Evolutionary conservation across 2,797 vertebrate genomes (phyloP).

Genomic region (Triplophysa yarkandensis): DNA sequence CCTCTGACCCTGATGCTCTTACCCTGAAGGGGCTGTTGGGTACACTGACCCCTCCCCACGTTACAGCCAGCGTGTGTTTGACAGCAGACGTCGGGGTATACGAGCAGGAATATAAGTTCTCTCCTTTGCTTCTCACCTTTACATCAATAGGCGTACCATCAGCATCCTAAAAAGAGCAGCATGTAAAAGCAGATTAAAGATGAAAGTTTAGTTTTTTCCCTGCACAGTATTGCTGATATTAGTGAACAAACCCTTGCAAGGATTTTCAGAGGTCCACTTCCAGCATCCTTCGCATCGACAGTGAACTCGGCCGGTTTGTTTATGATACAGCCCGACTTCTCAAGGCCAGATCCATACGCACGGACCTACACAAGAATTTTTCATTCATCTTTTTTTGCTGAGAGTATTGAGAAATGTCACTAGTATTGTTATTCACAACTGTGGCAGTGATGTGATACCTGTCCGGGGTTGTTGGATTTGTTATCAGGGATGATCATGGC

Average conservation of each 20-base stretch:
- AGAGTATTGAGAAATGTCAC: background rate
- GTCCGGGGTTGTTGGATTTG: constrained; percentile 71
- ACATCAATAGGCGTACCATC: constrained; percentile 89
- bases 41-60: constrained; percentile 88
- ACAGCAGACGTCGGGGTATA: constrained; percentile 85
- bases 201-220: background rate
- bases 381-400: background rate
- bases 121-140: constrained; percentile 81
- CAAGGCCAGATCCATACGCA: constrained; percentile 89
- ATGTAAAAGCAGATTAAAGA: background rate
- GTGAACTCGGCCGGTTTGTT: constrained; percentile 89
- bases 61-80: constrained; percentile 91
- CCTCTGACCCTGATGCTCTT: constrained; percentile 67
- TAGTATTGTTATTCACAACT: background rate
- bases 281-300: constrained; percentile 85
- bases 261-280: constrained; percentile 88
- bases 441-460: constrained; percentile 63
- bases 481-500: constrained; percentile 82
- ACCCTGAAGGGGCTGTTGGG: constrained; percentile 95
- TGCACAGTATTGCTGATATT: background rate
- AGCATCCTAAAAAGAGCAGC: constrained; percentile 74
- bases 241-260: constrained; percentile 80
- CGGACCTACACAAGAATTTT: constrained; percentile 76
- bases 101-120: constrained; percentile 84
- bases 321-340: constrained; percentile 86